Evolutionary conservation across 2,113 vertebrate species (phyloP).

Genomic region (Emydocephalus ijimae): DNA sequence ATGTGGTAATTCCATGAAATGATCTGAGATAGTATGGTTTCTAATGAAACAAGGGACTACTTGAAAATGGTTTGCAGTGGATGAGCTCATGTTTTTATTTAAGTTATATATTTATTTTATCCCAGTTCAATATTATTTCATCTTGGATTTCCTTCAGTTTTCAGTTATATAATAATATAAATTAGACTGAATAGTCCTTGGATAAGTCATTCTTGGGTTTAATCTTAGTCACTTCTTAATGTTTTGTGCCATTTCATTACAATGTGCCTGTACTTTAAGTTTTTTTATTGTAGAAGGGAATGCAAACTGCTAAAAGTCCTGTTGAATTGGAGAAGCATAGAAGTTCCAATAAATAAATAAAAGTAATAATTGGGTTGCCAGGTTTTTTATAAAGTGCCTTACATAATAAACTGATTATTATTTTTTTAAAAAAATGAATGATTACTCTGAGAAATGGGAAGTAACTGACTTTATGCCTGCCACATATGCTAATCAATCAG

Average conservation of each 20-base stretch:
- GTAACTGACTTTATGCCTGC: neutral
- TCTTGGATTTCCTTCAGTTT: neutral
- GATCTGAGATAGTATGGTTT: conserved; percentile 1
- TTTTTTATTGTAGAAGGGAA: neutral
- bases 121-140: neutral
- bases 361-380: neutral
- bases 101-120: neutral
- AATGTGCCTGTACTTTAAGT: neutral
- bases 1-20: conserved; percentile 7
- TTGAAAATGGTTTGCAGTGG: neutral
- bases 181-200: neutral
- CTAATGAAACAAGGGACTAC: neutral
- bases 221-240: neutral
- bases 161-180: neutral
- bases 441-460: neutral
- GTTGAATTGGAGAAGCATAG: neutral
- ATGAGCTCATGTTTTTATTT: neutral
- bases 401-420: neutral
- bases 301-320: neutral
- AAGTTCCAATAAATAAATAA: neutral
- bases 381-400: neutral
- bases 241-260: neutral
- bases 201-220: neutral
- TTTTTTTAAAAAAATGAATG: neutral
- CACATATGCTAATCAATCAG: neutral